Base-by-base conservation (phyloP, 1,140 invertebrate genomes). In the Drosophila nasuta region DNA sequence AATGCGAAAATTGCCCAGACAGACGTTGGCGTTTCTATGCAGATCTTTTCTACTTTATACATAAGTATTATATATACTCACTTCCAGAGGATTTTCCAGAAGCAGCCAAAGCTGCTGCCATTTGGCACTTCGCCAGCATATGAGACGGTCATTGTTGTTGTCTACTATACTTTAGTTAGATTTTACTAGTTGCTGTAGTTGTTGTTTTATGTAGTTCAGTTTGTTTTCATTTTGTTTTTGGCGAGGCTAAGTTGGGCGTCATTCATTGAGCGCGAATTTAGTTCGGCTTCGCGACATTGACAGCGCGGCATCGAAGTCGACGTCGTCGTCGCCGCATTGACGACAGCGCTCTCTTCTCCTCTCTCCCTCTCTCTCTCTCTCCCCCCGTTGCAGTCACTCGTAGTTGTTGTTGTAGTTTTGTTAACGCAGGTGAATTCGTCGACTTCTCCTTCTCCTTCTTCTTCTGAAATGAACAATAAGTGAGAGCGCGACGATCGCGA, bases 81-180 rank as follows among this genome's bases (percentile, higher is more conserved):
- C 96, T 96, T 97, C 93, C 94, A 94, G 75, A 97, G 94, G 92
- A 97, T 97, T 93, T 95, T 95, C 96, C 96, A 97, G 93, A 97
- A 97, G 93, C 96, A 97, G 90, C 97, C 97, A 92, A 97, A 97
- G 93, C 95, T 97, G 94, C 96, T 97, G 90, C 96, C 96, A 93
- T 97, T 97, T 68, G 96, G 96, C 85, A 97, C 97, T 93, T 97
- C 96, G 89, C 96, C 96, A 77, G 96, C 96, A 94, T 97, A 97
- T 38, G 96, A 97, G 79, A 97, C 95, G 79, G 96, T 97, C 97
- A 97, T 63, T 41, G 65, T 11, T n/a, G 11, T 43, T 5, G 11
- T 41, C 15, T n/a, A 3, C 7, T 43, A 59, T 54, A 56, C 17
- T 74, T 57, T 69, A 69, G 72, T 63, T 80, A 41, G 28, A 43